Evolutionary conservation across 2,113 vertebrate genomes (phyloP).

Genomic region (Caranx melampygus): DNA sequence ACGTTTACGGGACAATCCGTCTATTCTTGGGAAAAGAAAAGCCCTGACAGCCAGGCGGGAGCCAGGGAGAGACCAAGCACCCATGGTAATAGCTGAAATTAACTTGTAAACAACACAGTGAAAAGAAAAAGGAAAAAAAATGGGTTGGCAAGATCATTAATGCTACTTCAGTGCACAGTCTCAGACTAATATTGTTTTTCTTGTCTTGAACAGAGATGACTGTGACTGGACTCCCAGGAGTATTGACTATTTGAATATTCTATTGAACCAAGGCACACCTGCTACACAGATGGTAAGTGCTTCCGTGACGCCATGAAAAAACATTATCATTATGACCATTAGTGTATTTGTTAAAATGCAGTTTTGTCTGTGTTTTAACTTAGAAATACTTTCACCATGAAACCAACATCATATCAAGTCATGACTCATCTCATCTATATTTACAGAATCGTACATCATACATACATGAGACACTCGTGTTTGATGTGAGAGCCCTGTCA

Average conservation of each 20-base stretch:
- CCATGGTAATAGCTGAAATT: slow-evolving; percentile 36
- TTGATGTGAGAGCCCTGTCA: too few species aligned
- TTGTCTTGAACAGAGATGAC: not conserved
- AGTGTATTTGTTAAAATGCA: too few species aligned
- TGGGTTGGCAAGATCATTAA: slow-evolving; percentile 20
- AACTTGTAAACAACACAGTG: slow-evolving; percentile 41
- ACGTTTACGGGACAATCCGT: slow-evolving; percentile 65
- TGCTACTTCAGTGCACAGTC: slow-evolving; percentile 6
- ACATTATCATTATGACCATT: not conserved
- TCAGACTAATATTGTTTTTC: slow-evolving; percentile 6
- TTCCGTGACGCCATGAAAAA: not conserved
- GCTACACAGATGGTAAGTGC: not conserved
- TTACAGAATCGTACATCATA: not conserved
- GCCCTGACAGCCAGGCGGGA: slow-evolving; percentile 58
- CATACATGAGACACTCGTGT: not conserved
- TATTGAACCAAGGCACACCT: not conserved
- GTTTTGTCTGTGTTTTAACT: not conserved
- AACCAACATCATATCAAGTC: not conserved
- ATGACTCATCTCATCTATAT: not conserved
- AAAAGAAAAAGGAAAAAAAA: not conserved
- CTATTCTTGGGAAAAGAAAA: slow-evolving; percentile 63
- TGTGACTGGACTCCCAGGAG: not conserved
- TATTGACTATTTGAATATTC: not conserved
- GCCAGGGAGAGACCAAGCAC: slow-evolving; percentile 36
- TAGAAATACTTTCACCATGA: not conserved